These are phyloP conservation scores for Oryzias melastigma DNA, from an alignment of 2,113 vertebrate genomes.

Conservation along the genomic window DNA sequence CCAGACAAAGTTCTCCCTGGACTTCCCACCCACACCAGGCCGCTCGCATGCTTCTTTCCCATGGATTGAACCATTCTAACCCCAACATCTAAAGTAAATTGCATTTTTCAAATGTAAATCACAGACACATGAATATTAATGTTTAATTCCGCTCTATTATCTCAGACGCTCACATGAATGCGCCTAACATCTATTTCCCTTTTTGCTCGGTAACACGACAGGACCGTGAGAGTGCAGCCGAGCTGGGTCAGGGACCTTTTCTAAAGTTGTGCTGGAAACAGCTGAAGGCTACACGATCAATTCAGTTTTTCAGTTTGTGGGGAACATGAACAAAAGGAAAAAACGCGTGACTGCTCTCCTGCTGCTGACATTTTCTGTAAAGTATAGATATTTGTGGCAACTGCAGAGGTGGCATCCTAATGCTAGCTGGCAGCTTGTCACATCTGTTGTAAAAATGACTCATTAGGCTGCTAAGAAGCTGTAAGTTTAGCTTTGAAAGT, in stretches of 20 bases:
- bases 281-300: conserved; percentile 1
- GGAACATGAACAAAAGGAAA: not conserved
- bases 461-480: conserved; percentile 2
- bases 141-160: too few relatives aligned
- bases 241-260: conserved; percentile 1
- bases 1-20: not conserved
- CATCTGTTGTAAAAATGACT: conserved; percentile 10
- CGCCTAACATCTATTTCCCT: not conserved
- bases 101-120: too few relatives aligned
- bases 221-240: not conserved
- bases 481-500: not conserved
- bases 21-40: conserved; percentile 10
- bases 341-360: not conserved
- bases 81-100: too few relatives aligned
- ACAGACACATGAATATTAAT: too few relatives aligned
- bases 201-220: conserved; percentile 3
- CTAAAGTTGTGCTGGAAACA: conserved; percentile 15
- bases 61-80: not conserved
- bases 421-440: conserved; percentile 9
- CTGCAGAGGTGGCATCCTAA: conserved; percentile 6
- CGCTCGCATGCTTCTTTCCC: not conserved
- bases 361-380: conserved; percentile 1
- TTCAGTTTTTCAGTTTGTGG: not conserved
- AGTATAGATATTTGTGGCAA: not conserved
- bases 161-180: too few relatives aligned